Percentiles rank a stretch among this genome's conserved stretches.
phyloP scores from a whole-genome alignment of 2,888 invertebrate genomes.

The Ormia ochracea region DNA sequence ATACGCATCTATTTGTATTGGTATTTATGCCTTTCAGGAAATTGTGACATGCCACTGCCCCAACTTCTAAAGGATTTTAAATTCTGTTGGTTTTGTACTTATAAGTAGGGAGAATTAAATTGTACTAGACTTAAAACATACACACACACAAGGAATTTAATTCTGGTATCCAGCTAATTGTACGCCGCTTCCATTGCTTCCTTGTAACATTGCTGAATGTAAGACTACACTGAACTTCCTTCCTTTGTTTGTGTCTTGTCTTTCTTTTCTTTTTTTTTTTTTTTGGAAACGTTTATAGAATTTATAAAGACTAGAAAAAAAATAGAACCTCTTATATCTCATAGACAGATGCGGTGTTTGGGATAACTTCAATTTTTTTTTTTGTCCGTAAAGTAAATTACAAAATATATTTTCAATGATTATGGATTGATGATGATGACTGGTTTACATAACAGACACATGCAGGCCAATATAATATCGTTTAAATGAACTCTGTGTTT shows the following conservation, averaged over 20 bases:
- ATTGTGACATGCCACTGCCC: neutral
- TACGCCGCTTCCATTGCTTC: neutral
- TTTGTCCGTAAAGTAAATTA: no score
- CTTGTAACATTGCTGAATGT: neutral
- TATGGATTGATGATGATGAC: no score
- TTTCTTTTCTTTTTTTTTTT: no score
- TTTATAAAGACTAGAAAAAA: neutral
- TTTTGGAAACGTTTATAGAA: neutral
- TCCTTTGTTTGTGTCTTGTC: no score
- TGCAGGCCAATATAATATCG: no score
- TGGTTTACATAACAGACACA: no score
- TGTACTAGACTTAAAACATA: neutral
- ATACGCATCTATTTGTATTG: neutral
- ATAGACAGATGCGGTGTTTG: neutral
- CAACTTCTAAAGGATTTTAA: no score
- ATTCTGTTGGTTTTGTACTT: neutral
- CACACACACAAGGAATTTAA: neutral
- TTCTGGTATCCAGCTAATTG: neutral
- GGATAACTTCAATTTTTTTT: no score
- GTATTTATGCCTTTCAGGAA: conserved; percentile 15
- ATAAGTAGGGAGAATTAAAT: neutral
- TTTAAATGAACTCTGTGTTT: no score
- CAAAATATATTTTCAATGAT: no score
- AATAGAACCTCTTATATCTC: neutral
- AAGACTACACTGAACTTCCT: neutral